Conservation (phyloP, 2,113 vertebrate genomes). For the Xenotilapia flavipinnis region DNA sequence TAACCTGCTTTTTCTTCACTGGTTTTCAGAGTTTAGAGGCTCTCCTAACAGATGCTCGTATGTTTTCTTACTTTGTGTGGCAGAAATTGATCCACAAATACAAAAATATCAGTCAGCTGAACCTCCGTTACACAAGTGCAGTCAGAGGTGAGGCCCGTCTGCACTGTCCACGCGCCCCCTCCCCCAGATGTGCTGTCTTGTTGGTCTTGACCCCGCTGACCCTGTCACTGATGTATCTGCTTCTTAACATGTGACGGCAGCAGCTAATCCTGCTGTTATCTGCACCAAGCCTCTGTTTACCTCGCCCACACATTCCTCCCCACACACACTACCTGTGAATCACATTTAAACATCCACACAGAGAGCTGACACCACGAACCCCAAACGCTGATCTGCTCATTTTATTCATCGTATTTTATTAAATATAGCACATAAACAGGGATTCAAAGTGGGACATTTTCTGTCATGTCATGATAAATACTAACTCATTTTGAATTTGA, state of each 20-base stretch:
- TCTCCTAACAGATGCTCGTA: not conserved
- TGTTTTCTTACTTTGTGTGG: not conserved
- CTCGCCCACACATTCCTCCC: not conserved
- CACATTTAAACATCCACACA: not conserved
- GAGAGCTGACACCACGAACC: not conserved
- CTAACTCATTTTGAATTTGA: not conserved
- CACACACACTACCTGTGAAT: not conserved
- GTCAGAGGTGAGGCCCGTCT: not conserved
- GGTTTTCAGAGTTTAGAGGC: not conserved
- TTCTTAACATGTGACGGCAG: slow-evolving; percentile 17
- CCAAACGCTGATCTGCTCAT: not conserved
- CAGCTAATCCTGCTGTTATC: slow-evolving; percentile 24
- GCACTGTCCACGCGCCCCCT: not conserved
- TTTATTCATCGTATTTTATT: not conserved
- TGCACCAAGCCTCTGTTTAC: slow-evolving; percentile 13
- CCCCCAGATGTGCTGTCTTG: not conserved
- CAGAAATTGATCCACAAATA: not conserved
- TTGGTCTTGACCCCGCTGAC: slow-evolving; percentile 10
- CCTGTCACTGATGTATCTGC: slow-evolving; percentile 37
- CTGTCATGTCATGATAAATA: not conserved
- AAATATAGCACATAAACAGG: not conserved
- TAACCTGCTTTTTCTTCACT: not conserved
- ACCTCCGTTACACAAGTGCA: not conserved
- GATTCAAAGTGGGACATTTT: not conserved
- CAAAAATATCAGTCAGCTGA: not conserved